phyloP scores from a whole-genome alignment of 2,888 invertebrate species.

The Dexiosoma caninum region DNA sequence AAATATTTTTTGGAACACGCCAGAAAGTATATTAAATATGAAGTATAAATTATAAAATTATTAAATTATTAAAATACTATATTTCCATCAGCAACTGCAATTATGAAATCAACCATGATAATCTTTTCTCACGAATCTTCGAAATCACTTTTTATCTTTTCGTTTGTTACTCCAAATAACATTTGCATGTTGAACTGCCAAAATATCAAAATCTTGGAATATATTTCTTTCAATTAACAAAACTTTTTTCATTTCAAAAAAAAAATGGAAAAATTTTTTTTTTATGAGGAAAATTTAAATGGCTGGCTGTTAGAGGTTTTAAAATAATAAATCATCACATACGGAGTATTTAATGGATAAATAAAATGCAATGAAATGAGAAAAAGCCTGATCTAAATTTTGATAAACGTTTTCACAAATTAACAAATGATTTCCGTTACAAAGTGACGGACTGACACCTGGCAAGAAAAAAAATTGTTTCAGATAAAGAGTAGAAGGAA shows the following conservation, averaged over 20 bases:
- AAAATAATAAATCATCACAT: conserved; percentile 57
- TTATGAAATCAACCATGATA: conserved; percentile 1
- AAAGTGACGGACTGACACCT: conserved; percentile 53
- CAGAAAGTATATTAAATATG: too few relatives aligned
- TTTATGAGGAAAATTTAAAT: background rate
- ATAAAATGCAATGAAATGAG: conserved; percentile 38
- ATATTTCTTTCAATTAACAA: conserved; percentile 43
- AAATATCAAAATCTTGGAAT: conserved; percentile 9
- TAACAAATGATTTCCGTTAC: conserved; percentile 63
- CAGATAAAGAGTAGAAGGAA: background rate
- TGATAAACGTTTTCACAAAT: conserved; percentile 63
- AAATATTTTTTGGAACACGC: too few relatives aligned
- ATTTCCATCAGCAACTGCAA: too few relatives aligned
- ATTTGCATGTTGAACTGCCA: conserved; percentile 25
- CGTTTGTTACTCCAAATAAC: background rate
- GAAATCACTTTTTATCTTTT: conserved; percentile 18
- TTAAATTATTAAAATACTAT: too few relatives aligned
- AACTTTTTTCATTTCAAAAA: background rate
- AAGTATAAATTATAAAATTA: too few relatives aligned
- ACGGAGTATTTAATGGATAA: conserved; percentile 15
- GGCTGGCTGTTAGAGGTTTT: background rate
- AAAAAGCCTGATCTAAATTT: conserved; percentile 58
- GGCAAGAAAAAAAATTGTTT: conserved; percentile 13
- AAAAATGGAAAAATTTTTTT: background rate
- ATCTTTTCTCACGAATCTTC: background rate